Percentiles rank a stretch among this genome's conserved stretches.
Evolutionary conservation across 2,888 invertebrate genomes (phyloP).

Genomic region (Diaphora mendica): DNA sequence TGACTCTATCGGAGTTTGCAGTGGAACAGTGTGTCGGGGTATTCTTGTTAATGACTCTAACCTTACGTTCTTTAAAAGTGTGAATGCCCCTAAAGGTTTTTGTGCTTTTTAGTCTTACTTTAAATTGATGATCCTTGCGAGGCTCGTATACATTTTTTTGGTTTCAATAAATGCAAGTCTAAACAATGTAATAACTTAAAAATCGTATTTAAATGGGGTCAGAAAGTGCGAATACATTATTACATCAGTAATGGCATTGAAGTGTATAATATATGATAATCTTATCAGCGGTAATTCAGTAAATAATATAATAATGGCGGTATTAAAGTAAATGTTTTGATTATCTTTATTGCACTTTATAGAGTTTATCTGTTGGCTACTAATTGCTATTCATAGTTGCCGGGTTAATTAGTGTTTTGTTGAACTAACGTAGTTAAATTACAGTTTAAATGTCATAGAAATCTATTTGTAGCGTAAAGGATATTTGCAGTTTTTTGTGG

Average conservation of each 20-base stretch:
- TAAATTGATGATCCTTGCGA: background rate
- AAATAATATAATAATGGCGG: background rate
- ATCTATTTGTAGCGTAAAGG: background rate
- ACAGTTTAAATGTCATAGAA: background rate
- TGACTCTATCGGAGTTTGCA: too few species aligned
- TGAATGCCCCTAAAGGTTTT: too few species aligned
- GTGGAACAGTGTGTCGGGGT: too few species aligned
- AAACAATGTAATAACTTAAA: background rate
- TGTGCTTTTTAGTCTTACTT: background rate
- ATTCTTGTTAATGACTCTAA: too few species aligned
- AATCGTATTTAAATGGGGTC: background rate
- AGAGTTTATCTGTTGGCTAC: background rate
- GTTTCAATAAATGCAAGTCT: background rate
- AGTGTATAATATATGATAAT: background rate
- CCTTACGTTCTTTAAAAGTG: too few species aligned
- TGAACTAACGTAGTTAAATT: background rate
- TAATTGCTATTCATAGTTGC: conserved; percentile 2
- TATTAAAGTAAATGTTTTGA: background rate
- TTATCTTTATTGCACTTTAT: background rate
- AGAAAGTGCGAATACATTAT: background rate
- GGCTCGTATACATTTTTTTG: background rate
- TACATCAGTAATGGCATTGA: background rate
- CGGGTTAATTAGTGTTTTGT: conserved; percentile 6
- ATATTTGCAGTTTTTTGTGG: too few species aligned
- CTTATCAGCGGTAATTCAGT: background rate